Conservation (phyloP, 2,888 invertebrate genomes). For the Leptarthrus brevirostris region DNA sequence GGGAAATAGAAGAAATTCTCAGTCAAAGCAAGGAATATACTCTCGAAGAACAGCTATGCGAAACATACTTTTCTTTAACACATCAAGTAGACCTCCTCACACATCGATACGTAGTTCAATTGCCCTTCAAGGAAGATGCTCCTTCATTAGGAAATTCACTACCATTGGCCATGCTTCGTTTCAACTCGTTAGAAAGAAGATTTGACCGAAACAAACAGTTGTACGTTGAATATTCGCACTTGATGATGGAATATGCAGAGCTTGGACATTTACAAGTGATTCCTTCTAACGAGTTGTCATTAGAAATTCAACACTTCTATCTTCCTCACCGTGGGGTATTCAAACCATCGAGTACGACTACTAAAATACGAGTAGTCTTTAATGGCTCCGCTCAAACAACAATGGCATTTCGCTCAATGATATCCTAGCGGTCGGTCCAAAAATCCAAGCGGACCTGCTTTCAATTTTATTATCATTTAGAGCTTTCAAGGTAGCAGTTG, state of each 20-base stretch:
- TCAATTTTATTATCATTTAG: constrained; percentile 5
- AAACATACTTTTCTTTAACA: too few relatives aligned
- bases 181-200: background rate
- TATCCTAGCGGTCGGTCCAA: background rate
- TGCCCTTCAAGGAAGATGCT: too few relatives aligned
- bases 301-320: background rate
- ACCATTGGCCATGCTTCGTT: background rate
- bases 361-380: too few relatives aligned
- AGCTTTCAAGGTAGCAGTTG: too few relatives aligned
- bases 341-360: too few relatives aligned
- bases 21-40: too few relatives aligned
- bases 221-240: background rate
- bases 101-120: background rate
- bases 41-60: too few relatives aligned
- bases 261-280: background rate
- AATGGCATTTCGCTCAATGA: background rate
- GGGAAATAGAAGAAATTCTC: too few relatives aligned
- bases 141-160: background rate
- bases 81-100: background rate
- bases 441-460: constrained; percentile 8
- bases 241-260: background rate
- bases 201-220: too few relatives aligned
- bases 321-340: too few relatives aligned
- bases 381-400: background rate
- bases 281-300: background rate